Evolutionary conservation across 2,888 invertebrate genomes (phyloP).

Genomic region (Actias luna): DNA sequence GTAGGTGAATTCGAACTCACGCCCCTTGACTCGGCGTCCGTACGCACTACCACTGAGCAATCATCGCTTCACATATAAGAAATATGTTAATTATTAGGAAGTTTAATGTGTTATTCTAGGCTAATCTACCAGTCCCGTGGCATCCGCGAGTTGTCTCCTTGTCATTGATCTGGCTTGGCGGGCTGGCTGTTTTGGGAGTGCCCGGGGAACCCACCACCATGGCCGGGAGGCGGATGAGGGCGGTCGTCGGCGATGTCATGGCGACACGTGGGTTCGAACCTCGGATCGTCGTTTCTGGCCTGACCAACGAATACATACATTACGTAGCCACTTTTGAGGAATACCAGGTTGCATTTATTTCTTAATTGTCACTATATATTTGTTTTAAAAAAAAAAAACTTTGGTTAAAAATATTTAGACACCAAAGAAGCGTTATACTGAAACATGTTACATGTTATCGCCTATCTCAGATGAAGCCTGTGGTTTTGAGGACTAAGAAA

Average conservation of each 20-base stretch:
- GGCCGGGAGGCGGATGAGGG: conserved; percentile 87
- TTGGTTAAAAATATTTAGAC: too few relatives aligned
- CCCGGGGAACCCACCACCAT: conserved; percentile 95
- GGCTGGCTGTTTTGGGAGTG: conserved; percentile 86
- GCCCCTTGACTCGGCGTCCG: too few relatives aligned
- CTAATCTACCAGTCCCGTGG: conserved; percentile 87
- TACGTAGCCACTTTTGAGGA: conserved; percentile 92
- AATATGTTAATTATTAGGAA: too few relatives aligned
- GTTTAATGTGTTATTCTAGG: conserved; percentile 42
- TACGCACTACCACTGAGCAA: too few relatives aligned
- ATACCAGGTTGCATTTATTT: conserved; percentile 82
- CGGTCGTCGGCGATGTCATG: conserved; percentile 65
- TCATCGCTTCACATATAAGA: not conserved
- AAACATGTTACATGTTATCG: too few relatives aligned
- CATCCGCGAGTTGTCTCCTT: conserved; percentile 88
- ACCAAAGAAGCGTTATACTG: too few relatives aligned
- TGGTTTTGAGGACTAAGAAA: too few relatives aligned
- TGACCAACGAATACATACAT: conserved; percentile 91
- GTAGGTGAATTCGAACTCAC: too few relatives aligned
- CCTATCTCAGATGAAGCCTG: too few relatives aligned
- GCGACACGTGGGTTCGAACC: conserved; percentile 56
- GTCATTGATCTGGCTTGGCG: conserved; percentile 86
- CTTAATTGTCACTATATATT: not conserved
- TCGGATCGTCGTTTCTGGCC: conserved; percentile 86
- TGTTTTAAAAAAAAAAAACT: too few relatives aligned